These are phyloP conservation scores for Quadroppia sp. DNA, from an alignment of 2,888 invertebrate species.

Conservation along the genomic window DNA sequence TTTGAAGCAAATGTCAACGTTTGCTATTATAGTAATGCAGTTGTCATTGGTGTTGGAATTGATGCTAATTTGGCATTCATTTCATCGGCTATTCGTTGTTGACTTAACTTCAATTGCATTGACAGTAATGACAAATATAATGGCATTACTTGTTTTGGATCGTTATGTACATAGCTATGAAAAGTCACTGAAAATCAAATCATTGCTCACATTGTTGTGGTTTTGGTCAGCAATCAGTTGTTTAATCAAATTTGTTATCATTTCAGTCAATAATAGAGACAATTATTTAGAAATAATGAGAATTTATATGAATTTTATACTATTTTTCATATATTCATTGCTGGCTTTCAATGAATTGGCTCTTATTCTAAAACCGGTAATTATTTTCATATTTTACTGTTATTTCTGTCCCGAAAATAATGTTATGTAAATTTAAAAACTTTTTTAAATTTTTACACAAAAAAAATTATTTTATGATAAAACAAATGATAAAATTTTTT, in stretches of 20 bases:
- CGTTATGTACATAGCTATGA: neutral
- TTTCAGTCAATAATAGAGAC: neutral
- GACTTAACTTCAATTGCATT: conserved; percentile 3
- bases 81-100: neutral
- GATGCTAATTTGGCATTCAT: conserved; percentile 3
- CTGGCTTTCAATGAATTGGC: conserved; percentile 19
- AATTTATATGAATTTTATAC: neutral
- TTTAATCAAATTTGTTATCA: conserved; percentile 22
- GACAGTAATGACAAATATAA: neutral
- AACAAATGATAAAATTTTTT: no score
- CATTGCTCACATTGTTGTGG: neutral
- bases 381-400: neutral
- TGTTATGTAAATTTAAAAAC: no score
- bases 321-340: conserved; percentile 14
- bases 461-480: neutral
- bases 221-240: neutral
- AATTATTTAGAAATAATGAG: neutral
- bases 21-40: neutral
- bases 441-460: neutral
- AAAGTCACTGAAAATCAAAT: neutral
- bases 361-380: conserved; percentile 20
- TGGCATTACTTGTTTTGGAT: neutral
- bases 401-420: no score
- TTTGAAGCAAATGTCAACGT: neutral
- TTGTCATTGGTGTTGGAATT: neutral